Base-by-base conservation (phyloP, 2,113 vertebrate species). In the Benitochromis conjunctus region DNA sequence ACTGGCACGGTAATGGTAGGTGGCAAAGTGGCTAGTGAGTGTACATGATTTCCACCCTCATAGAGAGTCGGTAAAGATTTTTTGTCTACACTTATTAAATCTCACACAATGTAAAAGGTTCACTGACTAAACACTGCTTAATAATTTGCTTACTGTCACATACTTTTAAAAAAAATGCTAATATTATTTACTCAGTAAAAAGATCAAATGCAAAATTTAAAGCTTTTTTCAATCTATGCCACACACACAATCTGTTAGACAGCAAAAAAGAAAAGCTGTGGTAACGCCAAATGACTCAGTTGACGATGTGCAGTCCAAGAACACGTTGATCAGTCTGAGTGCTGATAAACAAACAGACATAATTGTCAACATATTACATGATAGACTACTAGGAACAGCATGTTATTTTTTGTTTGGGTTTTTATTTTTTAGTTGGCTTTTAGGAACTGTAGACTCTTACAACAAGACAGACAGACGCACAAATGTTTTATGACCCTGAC, bases 401-500 rank as follows among this genome's bases (percentile, higher is more conserved):
- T 9, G 34, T 19, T n/a, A n/a, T 34, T 34, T 38, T 64, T 38
- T 2, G 31, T 62, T 62, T 62, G 31, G 58, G 9, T 19, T 62
- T 62, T 36, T 64, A 6, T 29, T 78, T 34, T 81, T 79, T 53
- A 82, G 80, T 79, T 56, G 48, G 10, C 57, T 86, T 79, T 83
- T 81, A 86, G 5, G 10, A 76, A 53, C 6, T 21, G 69, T 81
- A 81, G 83, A 85, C 41, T 88, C 29, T 36, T 24, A 48, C 36
- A 86, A 43, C 46, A 58, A 83, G 41, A 86, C 71, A 88, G 66
- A 89, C 86, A 88, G 60, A 71, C 34, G 9, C 6, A 64, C 82
- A 83, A 54, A 13, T 79, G 90, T 89, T 90, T 86, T 53, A 85
- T 71, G n/a, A 88, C 53, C 7, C 21, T 64, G 46, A 53, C 46